Evolutionary conservation across 2,888 invertebrate species (phyloP), one percentile per base, ranked within the genome.

Genomic region (Oscheius sp.): DNA sequence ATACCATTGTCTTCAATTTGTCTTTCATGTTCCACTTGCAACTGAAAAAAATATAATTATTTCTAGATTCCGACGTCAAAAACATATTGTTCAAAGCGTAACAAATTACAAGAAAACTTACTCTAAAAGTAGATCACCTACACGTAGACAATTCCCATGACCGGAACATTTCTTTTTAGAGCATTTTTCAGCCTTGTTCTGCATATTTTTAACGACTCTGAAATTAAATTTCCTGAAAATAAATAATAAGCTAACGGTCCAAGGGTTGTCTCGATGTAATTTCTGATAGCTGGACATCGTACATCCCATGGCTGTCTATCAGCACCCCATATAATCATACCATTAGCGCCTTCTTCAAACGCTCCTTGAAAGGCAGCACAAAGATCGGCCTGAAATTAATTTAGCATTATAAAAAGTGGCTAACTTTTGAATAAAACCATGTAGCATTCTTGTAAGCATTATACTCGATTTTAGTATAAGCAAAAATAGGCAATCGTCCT

Each of bases 381-480:
- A 2, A 64, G 33, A 48, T 64, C 64, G n/a, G 31, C n/a, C 64
- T 64, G 23, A 29, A 45, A 63, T 25, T 31, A 10, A 3, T 55
- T 34, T n/a, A 55, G n/a, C 5, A 2, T 3, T 2, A 48, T 6
- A 23, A 23, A 20, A 23, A 34, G 15, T 33, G 3, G 12, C 50
- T 10, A 25, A 65, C 72, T 64, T 75, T 74, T 53, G 72, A 69
- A 65, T 73, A 76, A 34, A 70, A 76, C 3, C 68, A 69, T 31
- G 61, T 57, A 8, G 64, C 70, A 33, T 72, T 55, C 5, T 53
- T 45, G 50, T 82, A 81, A 10, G 81, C 69, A 39, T 80, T 73
- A 65, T 83, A 84, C 69, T 84, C 84, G 58, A 83, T 75, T 57
- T 83, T 83, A 23, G 79, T 80, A 64, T 63, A 69, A 8, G 45